Evolutionary conservation across 1,140 invertebrate species (phyloP).

Genomic region (Cotesia chilonis): DNA sequence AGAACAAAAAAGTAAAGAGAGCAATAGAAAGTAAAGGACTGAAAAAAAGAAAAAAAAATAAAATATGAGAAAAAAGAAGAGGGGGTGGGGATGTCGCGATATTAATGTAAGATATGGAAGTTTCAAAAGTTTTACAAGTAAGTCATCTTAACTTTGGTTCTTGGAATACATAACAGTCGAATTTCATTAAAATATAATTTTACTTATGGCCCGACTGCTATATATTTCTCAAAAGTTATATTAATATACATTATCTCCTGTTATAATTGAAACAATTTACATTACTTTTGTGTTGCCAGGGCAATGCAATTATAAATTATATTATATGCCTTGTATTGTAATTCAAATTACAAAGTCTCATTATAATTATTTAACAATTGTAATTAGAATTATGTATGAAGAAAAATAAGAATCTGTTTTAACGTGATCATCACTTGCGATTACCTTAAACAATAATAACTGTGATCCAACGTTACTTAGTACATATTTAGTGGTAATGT

Average conservation of each 20-base stretch:
- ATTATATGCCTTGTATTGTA: no score
- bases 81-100: constrained; percentile 1
- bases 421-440: constrained; percentile 31
- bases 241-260: neutral
- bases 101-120: constrained; percentile 37
- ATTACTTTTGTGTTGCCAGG: neutral
- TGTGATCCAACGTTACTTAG: constrained; percentile 33
- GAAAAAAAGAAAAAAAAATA: neutral
- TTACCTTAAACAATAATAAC: constrained; percentile 42
- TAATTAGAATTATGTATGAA: neutral
- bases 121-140: constrained; percentile 33
- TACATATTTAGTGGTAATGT: constrained; percentile 34
- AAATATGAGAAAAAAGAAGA: neutral
- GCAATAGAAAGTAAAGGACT: neutral
- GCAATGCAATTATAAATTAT: no score
- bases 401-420: neutral
- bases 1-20: constrained; percentile 14
- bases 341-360: neutral
- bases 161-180: constrained; percentile 27
- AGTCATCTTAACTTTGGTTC: constrained; percentile 33
- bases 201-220: constrained; percentile 20
- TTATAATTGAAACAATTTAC: constrained; percentile 1
- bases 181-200: constrained; percentile 37
- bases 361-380: neutral
- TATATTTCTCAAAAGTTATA: constrained; percentile 23